Percentiles rank a stretch among this genome's conserved stretches.
Conservation (phyloP, 2,888 invertebrate species). For the Apamea sordens region DNA sequence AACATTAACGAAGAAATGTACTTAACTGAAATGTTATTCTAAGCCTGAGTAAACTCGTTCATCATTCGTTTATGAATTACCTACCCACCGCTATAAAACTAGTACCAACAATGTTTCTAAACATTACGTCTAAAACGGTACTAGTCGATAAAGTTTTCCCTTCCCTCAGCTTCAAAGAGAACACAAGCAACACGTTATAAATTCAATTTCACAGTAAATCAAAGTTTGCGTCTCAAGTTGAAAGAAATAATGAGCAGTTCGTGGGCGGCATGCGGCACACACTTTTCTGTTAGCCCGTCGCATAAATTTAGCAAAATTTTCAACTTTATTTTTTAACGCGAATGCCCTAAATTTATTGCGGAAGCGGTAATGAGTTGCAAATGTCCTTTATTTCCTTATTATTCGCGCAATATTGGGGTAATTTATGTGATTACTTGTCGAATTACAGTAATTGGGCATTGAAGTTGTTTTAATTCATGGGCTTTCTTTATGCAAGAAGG, state of each 20-base stretch:
- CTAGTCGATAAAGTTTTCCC: constrained; percentile 28
- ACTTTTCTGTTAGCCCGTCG: constrained; percentile 64
- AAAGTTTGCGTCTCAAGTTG: constrained; percentile 71
- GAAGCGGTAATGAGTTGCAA: constrained; percentile 34
- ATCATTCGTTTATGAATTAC: background rate
- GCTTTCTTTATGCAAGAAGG: background rate
- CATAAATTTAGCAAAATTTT: constrained; percentile 46
- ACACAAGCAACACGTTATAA: constrained; percentile 21
- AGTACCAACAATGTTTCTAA: constrained; percentile 6
- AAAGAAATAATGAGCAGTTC: constrained; percentile 72
- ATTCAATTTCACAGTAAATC: constrained; percentile 59
- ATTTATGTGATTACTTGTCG: constrained; percentile 11
- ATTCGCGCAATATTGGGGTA: background rate
- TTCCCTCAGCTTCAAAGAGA: constrained; percentile 29
- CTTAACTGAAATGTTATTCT: background rate
- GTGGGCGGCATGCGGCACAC: constrained; percentile 68
- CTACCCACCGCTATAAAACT: constrained; percentile 15
- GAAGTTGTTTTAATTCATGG: background rate
- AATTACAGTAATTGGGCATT: constrained; percentile 12
- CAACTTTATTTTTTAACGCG: constrained; percentile 6
- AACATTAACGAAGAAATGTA: background rate
- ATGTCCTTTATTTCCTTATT: constrained; percentile 24
- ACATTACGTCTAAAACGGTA: constrained; percentile 17
- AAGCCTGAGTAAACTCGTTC: background rate
- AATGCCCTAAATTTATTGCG: constrained; percentile 23